Percentiles rank a stretch among this genome's conserved stretches.
Evolutionary conservation across 2,888 invertebrate genomes (phyloP).

Genomic region (Muscina levida): DNA sequence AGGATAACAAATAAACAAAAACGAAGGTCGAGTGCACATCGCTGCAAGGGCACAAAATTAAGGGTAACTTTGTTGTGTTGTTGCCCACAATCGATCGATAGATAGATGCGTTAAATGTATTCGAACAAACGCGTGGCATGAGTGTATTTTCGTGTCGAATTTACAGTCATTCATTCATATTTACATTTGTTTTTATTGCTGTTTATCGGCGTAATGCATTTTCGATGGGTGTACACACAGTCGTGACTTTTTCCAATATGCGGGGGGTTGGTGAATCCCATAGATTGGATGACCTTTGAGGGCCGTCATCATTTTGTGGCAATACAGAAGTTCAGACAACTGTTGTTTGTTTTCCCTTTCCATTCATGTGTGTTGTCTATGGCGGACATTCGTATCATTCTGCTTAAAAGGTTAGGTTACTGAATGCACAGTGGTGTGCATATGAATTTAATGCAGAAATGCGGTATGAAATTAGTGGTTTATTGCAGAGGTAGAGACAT

Average conservation of each 20-base stretch:
- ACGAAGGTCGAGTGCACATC: conserved; percentile 52
- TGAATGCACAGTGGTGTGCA: too few relatives aligned
- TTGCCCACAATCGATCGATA: conserved; percentile 41
- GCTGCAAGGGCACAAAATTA: conserved; percentile 44
- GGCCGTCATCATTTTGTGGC: conserved; percentile 17
- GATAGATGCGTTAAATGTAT: too few relatives aligned
- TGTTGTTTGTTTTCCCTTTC: conserved; percentile 33
- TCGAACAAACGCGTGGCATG: conserved; percentile 3
- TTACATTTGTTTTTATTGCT: conserved; percentile 55
- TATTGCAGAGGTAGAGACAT: too few relatives aligned
- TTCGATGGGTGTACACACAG: too few relatives aligned
- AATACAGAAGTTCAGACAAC: conserved; percentile 29
- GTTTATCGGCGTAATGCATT: conserved; percentile 58
- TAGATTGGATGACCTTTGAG: conserved; percentile 30
- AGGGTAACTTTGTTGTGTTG: conserved; percentile 56
- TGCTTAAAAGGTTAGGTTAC: too few relatives aligned
- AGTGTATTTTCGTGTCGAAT: conserved; percentile 31
- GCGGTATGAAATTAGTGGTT: too few relatives aligned
- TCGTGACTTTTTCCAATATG: background rate
- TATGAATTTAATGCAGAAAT: too few relatives aligned
- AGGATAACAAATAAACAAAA: conserved; percentile 28
- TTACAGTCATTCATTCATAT: conserved; percentile 45
- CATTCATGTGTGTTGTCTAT: too few relatives aligned
- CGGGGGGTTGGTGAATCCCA: conserved; percentile 6
- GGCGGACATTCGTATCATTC: too few relatives aligned